Evolutionary conservation across 2,797 vertebrate genomes (phyloP).

Genomic region (Sebastes trivittatus): DNA sequence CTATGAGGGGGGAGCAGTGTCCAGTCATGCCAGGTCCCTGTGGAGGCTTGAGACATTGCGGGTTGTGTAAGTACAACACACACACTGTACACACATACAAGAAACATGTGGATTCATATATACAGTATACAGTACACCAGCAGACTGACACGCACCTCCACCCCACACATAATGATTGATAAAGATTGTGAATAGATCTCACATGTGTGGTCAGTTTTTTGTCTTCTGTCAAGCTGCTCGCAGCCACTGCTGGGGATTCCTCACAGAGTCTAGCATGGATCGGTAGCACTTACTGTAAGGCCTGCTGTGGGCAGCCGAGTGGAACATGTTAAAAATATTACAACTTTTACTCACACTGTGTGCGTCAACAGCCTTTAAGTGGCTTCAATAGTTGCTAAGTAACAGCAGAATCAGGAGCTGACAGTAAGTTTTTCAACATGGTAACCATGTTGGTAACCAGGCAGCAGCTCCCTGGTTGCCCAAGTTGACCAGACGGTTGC

Average conservation of each 20-base stretch:
- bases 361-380: not conserved
- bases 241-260: not conserved
- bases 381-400: conserved; percentile 15
- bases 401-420: not conserved
- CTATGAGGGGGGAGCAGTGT: conserved; percentile 94
- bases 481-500: not conserved
- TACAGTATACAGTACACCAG: not conserved
- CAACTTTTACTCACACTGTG: conserved; percentile 4
- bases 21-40: conserved; percentile 92
- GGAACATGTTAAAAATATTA: not conserved
- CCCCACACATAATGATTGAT: not conserved
- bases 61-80: conserved; percentile 89
- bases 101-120: not conserved
- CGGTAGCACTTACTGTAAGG: not conserved
- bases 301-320: not conserved
- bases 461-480: not conserved
- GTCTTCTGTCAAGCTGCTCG: too few relatives aligned
- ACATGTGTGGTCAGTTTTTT: not conserved
- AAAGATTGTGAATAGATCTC: not conserved
- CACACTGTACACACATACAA: not conserved
- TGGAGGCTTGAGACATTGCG: conserved; percentile 95
- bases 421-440: not conserved
- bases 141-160: not conserved
- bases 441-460: not conserved
- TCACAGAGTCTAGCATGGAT: not conserved